Conservation (phyloP, 2,113 vertebrate genomes). For the Cromileptes altivelis region DNA sequence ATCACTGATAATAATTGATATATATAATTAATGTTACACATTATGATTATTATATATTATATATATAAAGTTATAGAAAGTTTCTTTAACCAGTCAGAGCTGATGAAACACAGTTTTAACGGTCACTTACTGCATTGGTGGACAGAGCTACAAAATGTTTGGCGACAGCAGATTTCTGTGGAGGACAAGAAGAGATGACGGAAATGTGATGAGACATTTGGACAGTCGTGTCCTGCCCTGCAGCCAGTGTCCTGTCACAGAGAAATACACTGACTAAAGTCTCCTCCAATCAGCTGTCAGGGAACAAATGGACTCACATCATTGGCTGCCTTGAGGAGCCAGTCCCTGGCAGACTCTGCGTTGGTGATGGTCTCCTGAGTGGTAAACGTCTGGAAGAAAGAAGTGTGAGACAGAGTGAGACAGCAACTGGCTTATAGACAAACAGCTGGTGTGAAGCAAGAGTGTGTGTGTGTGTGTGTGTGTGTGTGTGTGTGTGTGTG, state of each 20-base stretch:
- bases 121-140: conserved; percentile 93
- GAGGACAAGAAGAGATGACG: not conserved
- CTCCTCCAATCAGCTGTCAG: not conserved
- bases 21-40: too few species aligned
- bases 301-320: conserved; percentile 86
- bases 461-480: not conserved
- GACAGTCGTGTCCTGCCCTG: not conserved
- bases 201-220: not conserved
- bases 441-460: too few species aligned
- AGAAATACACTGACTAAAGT: not conserved
- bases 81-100: too few species aligned
- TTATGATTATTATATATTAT: too few species aligned
- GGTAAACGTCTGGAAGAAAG: conserved; percentile 91
- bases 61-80: too few species aligned
- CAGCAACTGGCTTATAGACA: too few species aligned
- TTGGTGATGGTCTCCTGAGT: conserved; percentile 99
- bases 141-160: conserved; percentile 99
- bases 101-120: too few species aligned
- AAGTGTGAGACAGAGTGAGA: not conserved
- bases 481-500: not conserved
- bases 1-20: too few species aligned
- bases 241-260: too few species aligned
- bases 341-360: conserved; percentile 95
- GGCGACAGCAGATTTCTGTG: conserved; percentile 91
- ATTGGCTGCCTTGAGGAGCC: conserved; percentile 90